A percentile compares a stretch with the other conserved stretches of the same genome.
Evolutionary conservation across 2,888 invertebrate species (phyloP).

Genomic region (Caenorhabditis becei): DNA sequence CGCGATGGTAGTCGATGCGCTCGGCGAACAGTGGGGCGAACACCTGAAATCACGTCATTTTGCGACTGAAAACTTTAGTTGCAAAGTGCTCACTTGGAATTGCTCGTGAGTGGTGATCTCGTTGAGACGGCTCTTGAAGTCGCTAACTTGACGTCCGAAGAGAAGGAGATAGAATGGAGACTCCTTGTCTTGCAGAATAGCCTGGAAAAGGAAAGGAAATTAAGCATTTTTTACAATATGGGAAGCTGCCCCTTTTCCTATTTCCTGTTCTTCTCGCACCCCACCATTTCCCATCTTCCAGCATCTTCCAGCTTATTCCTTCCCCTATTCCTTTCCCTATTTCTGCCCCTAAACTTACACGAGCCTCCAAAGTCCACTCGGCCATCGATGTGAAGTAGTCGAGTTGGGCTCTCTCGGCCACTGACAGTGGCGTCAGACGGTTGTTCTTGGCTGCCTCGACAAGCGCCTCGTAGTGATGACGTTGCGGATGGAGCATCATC

Average conservation of each 20-base stretch:
- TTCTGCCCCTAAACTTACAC: conserved; percentile 26
- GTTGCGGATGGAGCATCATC: conserved; percentile 39
- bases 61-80: not conserved
- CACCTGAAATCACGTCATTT: conserved; percentile 2
- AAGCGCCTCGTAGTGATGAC: conserved; percentile 29
- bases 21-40: conserved; percentile 40
- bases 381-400: conserved; percentile 50
- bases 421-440: conserved; percentile 37
- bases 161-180: conserved; percentile 25
- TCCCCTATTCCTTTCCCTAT: not conserved
- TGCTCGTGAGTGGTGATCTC: conserved; percentile 45
- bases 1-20: conserved; percentile 52
- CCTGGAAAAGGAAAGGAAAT: conserved; percentile 43
- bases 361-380: conserved; percentile 54
- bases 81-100: conserved; percentile 17
- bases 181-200: conserved; percentile 43
- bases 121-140: conserved; percentile 42
- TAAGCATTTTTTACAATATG: conserved; percentile 39
- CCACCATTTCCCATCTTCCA: not conserved
- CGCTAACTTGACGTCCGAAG: conserved; percentile 40
- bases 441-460: conserved; percentile 36
- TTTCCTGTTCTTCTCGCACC: conserved; percentile 3
- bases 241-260: conserved; percentile 11
- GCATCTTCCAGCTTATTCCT: not conserved
- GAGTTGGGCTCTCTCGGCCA: conserved; percentile 36